phyloP scores from a whole-genome alignment of 2,113 vertebrate genomes.

The Xiphophorus maculatus region DNA sequence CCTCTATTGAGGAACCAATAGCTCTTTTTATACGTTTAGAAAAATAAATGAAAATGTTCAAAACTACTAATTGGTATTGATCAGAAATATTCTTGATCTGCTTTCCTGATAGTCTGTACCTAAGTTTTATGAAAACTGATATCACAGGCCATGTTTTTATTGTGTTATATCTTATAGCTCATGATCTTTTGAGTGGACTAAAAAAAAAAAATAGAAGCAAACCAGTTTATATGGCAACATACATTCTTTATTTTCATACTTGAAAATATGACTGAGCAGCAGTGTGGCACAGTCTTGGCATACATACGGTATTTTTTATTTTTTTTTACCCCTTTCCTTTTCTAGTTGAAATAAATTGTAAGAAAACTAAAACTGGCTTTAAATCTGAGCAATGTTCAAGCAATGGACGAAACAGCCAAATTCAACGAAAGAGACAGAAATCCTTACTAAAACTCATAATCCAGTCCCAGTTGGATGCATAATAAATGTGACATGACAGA shows the following conservation, averaged over 20 bases:
- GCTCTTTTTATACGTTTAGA: no score
- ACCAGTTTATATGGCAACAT: slow-evolving; percentile 50
- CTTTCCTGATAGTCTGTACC: no score
- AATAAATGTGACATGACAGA: not conserved
- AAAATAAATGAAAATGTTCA: no score
- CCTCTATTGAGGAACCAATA: no score
- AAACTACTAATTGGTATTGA: no score
- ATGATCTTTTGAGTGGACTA: not conserved
- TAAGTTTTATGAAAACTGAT: no score
- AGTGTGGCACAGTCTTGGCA: slow-evolving; percentile 52
- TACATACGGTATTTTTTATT: slow-evolving; percentile 12
- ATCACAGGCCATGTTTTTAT: no score
- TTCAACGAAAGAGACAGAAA: no score
- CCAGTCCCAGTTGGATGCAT: not conserved
- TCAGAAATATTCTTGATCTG: no score
- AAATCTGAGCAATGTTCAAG: slow-evolving; percentile 9
- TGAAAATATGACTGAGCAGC: slow-evolving; percentile 61
- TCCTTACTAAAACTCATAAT: not conserved
- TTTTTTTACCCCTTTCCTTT: slow-evolving; percentile 4
- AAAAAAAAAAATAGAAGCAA: slow-evolving; percentile 16
- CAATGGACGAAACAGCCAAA: not conserved
- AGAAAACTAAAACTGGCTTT: slow-evolving; percentile 31
- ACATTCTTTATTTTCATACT: slow-evolving; percentile 78
- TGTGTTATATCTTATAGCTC: not conserved
- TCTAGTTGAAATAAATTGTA: slow-evolving; percentile 12